Evolutionary conservation across 2,113 vertebrate genomes (phyloP), one percentile per base, ranked within the genome.

Genomic region (Serilophus lunatus): DNA sequence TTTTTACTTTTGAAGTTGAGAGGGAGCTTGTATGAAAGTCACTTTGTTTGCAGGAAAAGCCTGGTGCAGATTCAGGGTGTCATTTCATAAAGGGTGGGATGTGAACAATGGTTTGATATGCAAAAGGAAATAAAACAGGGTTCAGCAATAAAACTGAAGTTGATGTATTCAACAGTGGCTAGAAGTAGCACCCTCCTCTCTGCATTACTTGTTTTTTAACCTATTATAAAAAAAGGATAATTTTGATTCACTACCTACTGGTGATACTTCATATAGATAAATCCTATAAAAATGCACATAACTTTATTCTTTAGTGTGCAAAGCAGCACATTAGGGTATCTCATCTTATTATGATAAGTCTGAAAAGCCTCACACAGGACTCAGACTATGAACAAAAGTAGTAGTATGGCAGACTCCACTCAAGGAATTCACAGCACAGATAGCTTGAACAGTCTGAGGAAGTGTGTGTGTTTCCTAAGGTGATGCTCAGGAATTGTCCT

Each of bases 1-100:
- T 57, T 95, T 91, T 92, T 97, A 88, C 63, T 97, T 97, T 94
- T 86, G 78, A 95, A 87, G 51, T 91, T 77, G 84, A 82, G 96
- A 97, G 79, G 47, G 45, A 95, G 74, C 76, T 83, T 49, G 50
- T 15, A 6, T 89, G 59, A 79, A 95, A 96, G 87, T 90, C 36
- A 28, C 28, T 44, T 44, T 90, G 16, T 95, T 91, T 97, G 74
- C 70, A 61, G 72, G 71, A 82, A 88, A 88, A 88, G 28, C 51
- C 76, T 91, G 56, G 51, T 81, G 69, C 49, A 71, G 28, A 7
- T 22, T 45, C 42, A 74, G n/a, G 4, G 26, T 60, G n/a, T 76
- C 36, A 35, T 68, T 93, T 92, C 63, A 33, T 45, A 49, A 81
- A 82, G 42, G 12, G 10, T 10, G 61, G 42, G 38, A 1, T 76